A percentile compares a stretch with the other conserved stretches of the same genome.
Evolutionary conservation across 1,140 invertebrate species (phyloP).

Genomic region (Procambarus clarkii): DNA sequence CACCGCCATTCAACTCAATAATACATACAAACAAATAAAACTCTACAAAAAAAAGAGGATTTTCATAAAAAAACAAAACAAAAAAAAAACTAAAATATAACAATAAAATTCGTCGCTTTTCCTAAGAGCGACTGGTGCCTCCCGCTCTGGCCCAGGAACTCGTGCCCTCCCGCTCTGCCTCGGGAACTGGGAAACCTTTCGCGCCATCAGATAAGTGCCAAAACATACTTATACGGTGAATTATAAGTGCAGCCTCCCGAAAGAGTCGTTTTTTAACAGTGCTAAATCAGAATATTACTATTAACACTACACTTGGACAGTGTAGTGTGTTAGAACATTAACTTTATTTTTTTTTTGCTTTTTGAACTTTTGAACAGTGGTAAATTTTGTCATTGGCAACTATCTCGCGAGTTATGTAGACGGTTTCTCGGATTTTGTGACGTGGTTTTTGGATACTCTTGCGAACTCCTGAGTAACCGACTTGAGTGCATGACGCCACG

Average conservation of each 20-base stretch:
- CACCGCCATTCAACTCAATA: neutral
- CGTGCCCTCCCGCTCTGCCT: no score
- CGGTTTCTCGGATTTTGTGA: neutral
- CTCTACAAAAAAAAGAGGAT: no score
- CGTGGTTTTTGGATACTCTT: neutral
- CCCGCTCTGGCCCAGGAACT: no score
- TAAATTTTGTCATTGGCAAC: neutral
- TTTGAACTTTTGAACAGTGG: neutral
- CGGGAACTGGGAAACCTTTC: neutral
- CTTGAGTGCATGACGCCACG: neutral
- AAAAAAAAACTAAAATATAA: no score
- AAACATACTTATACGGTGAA: neutral
- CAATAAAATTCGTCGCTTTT: neutral
- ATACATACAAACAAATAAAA: no score
- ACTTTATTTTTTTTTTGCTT: neutral
- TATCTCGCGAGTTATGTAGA: neutral
- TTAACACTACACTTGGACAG: no score
- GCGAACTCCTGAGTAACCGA: neutral
- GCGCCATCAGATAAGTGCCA: neutral
- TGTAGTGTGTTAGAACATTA: no score
- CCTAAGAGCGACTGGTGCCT: neutral
- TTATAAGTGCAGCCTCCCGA: neutral
- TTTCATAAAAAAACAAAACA: no score
- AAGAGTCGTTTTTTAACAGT: neutral
- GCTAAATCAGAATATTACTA: neutral